Evolutionary conservation across 2,113 vertebrate genomes (phyloP).

Genomic region (Aegithalos caudatus): DNA sequence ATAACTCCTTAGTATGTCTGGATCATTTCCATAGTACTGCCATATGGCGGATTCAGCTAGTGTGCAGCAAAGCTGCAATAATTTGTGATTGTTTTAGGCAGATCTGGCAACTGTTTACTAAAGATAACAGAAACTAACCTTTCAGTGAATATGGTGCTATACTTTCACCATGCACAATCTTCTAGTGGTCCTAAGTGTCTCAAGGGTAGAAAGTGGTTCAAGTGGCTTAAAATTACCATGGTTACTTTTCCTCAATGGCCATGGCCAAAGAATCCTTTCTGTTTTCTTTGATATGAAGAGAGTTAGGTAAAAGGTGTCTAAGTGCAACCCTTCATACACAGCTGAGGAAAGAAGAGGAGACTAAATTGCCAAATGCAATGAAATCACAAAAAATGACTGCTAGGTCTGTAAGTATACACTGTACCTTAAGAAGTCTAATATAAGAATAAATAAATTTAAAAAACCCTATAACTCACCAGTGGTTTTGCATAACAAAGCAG

Average conservation of each 20-base stretch:
- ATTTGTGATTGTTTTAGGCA: conserved; percentile 20
- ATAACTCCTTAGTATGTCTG: not conserved
- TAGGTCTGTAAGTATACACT: not conserved
- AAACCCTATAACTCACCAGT: not conserved
- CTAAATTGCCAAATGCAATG: not conserved
- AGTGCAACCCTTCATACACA: not conserved
- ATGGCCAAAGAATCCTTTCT: not conserved
- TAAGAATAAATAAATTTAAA: not conserved
- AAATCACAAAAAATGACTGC: not conserved
- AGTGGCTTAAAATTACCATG: not conserved
- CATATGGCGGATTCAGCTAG: not conserved
- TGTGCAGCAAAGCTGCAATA: not conserved
- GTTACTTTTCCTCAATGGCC: not conserved
- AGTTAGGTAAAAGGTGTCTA: not conserved
- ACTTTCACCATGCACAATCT: not conserved
- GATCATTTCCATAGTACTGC: not conserved
- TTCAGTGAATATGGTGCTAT: not conserved
- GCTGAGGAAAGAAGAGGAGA: not conserved
- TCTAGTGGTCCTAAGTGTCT: not conserved
- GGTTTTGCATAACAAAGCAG: not conserved
- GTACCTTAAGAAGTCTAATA: not conserved
- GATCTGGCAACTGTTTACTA: not conserved
- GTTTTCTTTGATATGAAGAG: not conserved
- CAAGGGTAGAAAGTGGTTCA: not conserved
- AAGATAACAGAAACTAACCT: not conserved